A percentile compares a stretch with the other conserved stretches of the same genome.
phyloP scores from a whole-genome alignment of 2,113 vertebrate genomes.

The Hucho hucho region DNA sequence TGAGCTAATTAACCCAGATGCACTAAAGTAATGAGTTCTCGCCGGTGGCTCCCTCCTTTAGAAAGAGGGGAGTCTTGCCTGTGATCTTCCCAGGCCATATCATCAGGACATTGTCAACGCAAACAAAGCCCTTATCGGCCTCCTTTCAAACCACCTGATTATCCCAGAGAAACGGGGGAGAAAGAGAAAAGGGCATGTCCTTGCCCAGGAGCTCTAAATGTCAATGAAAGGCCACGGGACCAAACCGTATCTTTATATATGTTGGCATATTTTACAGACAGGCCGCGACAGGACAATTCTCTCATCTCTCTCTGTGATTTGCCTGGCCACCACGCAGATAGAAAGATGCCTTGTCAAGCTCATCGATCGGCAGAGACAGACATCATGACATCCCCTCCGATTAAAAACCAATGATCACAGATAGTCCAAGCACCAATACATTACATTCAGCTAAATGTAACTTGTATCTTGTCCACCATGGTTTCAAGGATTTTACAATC shows the following conservation, averaged over 20 bases:
- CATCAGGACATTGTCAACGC: constrained; percentile 84
- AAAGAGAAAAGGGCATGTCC: constrained; percentile 84
- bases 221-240: constrained; percentile 80
- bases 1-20: constrained; percentile 76
- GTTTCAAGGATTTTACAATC: background rate
- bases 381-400: background rate
- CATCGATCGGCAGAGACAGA: constrained; percentile 12
- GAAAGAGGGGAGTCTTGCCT: constrained; percentile 68
- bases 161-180: constrained; percentile 80
- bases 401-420: background rate
- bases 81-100: constrained; percentile 75
- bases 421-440: background rate
- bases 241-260: constrained; percentile 62
- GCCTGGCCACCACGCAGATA: constrained; percentile 4
- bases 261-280: constrained; percentile 58
- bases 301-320: background rate
- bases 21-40: constrained; percentile 72
- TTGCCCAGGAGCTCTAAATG: constrained; percentile 83
- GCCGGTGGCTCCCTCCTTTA: constrained; percentile 75
- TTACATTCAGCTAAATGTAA: no score
- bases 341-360: constrained; percentile 15
- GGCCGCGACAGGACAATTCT: constrained; percentile 1
- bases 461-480: no score
- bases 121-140: constrained; percentile 90
- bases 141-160: constrained; percentile 90